These are phyloP conservation scores for Monochamus saltuarius DNA, from an alignment of 1,140 invertebrate genomes.

Conservation along the genomic window DNA sequence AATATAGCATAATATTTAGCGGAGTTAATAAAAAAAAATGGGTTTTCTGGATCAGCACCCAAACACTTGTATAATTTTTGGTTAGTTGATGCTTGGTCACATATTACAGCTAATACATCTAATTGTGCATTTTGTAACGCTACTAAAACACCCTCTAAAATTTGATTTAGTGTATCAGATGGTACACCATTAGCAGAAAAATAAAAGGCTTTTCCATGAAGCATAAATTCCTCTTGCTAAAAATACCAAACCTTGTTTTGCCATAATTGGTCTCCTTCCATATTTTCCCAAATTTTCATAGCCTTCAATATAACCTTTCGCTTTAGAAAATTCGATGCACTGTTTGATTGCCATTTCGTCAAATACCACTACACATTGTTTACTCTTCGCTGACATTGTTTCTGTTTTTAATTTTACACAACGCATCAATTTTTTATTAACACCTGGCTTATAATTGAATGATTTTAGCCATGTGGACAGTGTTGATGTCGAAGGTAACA, in stretches of 20 bases:
- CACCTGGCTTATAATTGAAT: not conserved
- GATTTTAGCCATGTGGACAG: slow-evolving; percentile 4
- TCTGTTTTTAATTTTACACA: slow-evolving; percentile 1
- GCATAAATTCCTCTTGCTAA: slow-evolving; percentile 16
- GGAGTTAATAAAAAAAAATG: slow-evolving; percentile 12
- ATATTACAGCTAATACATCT: slow-evolving; percentile 3
- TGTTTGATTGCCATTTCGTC: slow-evolving; percentile 18
- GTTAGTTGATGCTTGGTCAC: slow-evolving; percentile 15
- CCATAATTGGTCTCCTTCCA: not conserved
- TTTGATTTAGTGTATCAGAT: not conserved
- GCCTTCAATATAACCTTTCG: slow-evolving; percentile 7
- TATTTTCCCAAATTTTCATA: slow-evolving; percentile 17
- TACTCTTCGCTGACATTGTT: not conserved
- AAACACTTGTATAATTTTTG: slow-evolving; percentile 14
- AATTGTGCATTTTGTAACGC: not conserved
- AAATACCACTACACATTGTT: slow-evolving; percentile 7
- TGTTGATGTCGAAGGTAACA: not conserved
- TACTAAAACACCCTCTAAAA: not conserved
- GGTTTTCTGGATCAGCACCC: not conserved
- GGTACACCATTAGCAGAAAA: not conserved
- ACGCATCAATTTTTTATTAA: slow-evolving; percentile 1
- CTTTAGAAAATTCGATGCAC: not conserved
- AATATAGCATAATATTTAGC: slow-evolving; percentile 13
- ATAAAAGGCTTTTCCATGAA: slow-evolving; percentile 14
- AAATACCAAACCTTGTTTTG: slow-evolving; percentile 14